phyloP scores from a whole-genome alignment of 2,797 vertebrate genomes.

The Sebastes melanostomus region DNA sequence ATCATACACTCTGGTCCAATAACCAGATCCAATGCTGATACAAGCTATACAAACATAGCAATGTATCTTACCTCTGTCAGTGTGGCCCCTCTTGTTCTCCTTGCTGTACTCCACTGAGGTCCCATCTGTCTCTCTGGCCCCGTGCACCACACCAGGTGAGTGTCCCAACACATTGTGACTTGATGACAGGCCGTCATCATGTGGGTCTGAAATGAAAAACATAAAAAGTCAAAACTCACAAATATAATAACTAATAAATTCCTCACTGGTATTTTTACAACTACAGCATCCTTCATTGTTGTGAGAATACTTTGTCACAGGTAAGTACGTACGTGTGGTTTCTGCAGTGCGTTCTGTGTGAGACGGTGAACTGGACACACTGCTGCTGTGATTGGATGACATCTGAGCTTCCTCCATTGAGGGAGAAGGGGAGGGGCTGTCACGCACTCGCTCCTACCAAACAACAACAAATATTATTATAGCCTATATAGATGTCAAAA shows the following conservation, averaged over 20 bases:
- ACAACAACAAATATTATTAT: background rate
- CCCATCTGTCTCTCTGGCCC: constrained; percentile 89
- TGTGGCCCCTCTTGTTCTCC: constrained; percentile 89
- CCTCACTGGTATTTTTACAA: background rate
- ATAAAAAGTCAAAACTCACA: background rate
- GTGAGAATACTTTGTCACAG: background rate
- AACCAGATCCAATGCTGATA: background rate
- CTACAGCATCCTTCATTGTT: background rate
- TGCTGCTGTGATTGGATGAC: constrained; percentile 97
- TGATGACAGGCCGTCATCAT: constrained; percentile 90
- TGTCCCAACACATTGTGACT: constrained; percentile 92
- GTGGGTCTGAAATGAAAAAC: constrained; percentile 81
- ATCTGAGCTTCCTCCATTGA: constrained; percentile 94
- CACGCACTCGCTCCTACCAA: constrained; percentile 90
- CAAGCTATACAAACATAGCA: background rate
- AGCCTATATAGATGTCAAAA: too few species aligned
- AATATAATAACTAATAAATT: background rate
- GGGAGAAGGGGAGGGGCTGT: constrained; percentile 94
- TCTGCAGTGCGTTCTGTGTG: constrained; percentile 85
- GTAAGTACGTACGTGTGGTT: constrained; percentile 58
- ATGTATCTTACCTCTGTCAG: constrained; percentile 87
- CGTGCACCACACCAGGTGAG: constrained; percentile 88
- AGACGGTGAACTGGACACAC: constrained; percentile 94
- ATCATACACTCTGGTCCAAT: too few species aligned
- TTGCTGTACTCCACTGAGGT: constrained; percentile 89